Evolutionary conservation across 2,113 vertebrate genomes (phyloP).

Genomic region (Glareola pratincola): DNA sequence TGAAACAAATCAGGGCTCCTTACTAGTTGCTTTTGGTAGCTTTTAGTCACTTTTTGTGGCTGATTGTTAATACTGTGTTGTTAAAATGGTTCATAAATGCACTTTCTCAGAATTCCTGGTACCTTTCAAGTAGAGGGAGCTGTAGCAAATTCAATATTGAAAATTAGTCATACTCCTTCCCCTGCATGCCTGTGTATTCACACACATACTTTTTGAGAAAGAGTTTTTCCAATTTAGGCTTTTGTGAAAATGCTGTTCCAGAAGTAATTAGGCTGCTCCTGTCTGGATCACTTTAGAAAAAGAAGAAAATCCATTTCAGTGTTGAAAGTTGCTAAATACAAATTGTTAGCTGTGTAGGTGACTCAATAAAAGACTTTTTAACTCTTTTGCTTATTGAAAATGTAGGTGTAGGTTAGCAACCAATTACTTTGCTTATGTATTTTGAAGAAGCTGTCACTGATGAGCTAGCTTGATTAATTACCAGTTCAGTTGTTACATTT

Average conservation of each 20-base stretch:
- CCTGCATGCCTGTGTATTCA: background rate
- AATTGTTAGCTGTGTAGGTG: background rate
- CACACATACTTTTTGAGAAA: background rate
- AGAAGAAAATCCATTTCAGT: background rate
- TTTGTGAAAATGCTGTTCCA: background rate
- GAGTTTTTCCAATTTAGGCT: background rate
- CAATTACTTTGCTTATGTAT: background rate
- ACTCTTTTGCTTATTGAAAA: background rate
- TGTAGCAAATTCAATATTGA: background rate
- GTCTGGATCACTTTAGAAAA: background rate
- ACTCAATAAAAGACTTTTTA: background rate
- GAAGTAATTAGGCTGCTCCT: background rate
- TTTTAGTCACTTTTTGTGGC: background rate
- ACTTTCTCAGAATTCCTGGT: background rate
- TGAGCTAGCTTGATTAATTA: background rate
- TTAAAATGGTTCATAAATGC: background rate
- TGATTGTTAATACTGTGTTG: background rate
- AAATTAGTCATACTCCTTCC: background rate
- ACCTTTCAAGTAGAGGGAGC: background rate
- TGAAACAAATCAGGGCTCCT: background rate
- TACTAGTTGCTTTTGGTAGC: background rate
- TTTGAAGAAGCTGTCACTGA: background rate
- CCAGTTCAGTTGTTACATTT: background rate
- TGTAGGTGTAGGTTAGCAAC: background rate
- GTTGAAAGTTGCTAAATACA: background rate